Conservation (phyloP, 92 coral and sea anemone species). For the Zoanthus sansibaricus region DNA sequence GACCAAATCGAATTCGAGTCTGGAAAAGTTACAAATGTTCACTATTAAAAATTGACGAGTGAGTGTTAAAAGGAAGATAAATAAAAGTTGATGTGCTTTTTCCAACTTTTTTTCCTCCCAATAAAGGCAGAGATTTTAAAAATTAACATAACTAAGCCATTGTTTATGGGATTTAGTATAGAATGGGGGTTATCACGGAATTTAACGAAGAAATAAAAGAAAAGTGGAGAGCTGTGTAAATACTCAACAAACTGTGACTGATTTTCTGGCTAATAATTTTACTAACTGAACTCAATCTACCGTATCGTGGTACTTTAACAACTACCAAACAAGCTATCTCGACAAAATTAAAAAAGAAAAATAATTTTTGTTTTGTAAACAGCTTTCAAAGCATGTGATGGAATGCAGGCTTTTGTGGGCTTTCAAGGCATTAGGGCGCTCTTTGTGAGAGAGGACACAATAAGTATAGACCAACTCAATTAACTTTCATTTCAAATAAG, state of each 20-base stretch:
- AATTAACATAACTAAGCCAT: conserved; percentile 50
- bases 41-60: conserved; percentile 21
- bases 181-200: conserved; percentile 24
- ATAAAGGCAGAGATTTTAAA: conserved; percentile 23
- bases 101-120: background rate
- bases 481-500: conserved; percentile 43
- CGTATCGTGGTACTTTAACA: conserved; percentile 47
- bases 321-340: background rate
- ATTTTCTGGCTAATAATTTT: conserved; percentile 22
- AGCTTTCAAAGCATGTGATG: conserved; percentile 30
- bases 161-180: conserved; percentile 32
- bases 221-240: conserved; percentile 8
- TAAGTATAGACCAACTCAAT: conserved; percentile 33
- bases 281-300: conserved; percentile 37
- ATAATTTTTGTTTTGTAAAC: background rate
- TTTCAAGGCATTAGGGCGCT: background rate
- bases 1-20: background rate
- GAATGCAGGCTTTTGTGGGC: conserved; percentile 39
- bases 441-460: conserved; percentile 34
- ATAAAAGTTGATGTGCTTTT: conserved; percentile 21
- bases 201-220: conserved; percentile 14
- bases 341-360: background rate
- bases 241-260: conserved; percentile 66
- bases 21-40: conserved; percentile 28
- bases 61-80: conserved; percentile 24